Base-by-base conservation (phyloP, 2,797 vertebrate genomes). In the Poecilia velifera region DNA sequence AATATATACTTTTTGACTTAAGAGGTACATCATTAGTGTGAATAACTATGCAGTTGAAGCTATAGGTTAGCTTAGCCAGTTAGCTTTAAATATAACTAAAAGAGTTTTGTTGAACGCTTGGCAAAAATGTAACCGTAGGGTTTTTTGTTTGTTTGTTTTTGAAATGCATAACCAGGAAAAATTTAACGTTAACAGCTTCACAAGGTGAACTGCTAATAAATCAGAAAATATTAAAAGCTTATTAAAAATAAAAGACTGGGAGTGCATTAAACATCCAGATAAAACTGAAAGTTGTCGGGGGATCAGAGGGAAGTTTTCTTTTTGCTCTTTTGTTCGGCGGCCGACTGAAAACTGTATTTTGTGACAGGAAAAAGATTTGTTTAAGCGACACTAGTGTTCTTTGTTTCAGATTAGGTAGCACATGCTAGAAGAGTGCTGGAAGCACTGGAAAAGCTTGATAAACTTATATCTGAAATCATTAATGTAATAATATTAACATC, bases 401-500 rank as follows among this genome's bases (percentile, higher is more conserved):
- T 7, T 70, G 66, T 82, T 81, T 59, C 59, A 72, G 70, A 73
- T 18, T 66, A 76, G 20, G 66, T 49, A 41, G 55, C 87, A 76
- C 36, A 72, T 68, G 22, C 8, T 74, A 72, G 76, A 18, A 72
- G 76, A 20, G 74, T 86, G 82, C 78, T 73, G 31, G 31, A 73
- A 57, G 81, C 84, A 79, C 51, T 45, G 72, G 47, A 73, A 79
- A 84, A 77, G 73, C 75, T 84, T 76, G 73, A 79, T 77, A 72
- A 82, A 80, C 46, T 66, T 78, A 74, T 62, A 79, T 62, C 66
- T 68, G 12, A 87, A 47, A 82, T 62, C 4, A 77, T 75, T 55
- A 72, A 76, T 81, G 39, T 72, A 74, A 39, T 36, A 70, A 87
- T 53, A 66, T 76, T 3, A 59, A 74, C 76, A 73, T 43, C 76